A percentile compares a stretch with the other conserved stretches of the same genome.
phyloP scores from a whole-genome alignment of 1,140 invertebrate species.

The Aleiodes sp. region DNA sequence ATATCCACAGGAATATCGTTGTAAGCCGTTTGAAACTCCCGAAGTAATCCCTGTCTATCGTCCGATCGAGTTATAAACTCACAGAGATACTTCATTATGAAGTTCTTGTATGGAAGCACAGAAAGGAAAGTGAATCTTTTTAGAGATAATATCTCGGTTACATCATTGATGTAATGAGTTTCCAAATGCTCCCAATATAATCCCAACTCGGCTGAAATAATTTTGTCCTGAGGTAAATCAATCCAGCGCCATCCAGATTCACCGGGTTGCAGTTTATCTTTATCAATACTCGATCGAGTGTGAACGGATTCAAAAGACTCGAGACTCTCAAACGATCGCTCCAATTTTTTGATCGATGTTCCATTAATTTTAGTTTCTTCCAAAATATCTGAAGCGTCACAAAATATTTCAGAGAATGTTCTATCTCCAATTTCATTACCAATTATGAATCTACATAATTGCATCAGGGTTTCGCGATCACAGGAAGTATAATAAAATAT shows the following conservation, averaged over 20 bases:
- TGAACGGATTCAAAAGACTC: not conserved
- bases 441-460: slow-evolving; percentile 30
- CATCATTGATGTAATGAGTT: slow-evolving; percentile 64
- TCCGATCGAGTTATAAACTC: slow-evolving; percentile 67
- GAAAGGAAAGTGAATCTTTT: slow-evolving; percentile 65
- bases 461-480: slow-evolving; percentile 60
- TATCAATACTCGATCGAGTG: not conserved
- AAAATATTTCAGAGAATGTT: too few species aligned
- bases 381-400: too few species aligned
- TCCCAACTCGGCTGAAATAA: slow-evolving; percentile 59
- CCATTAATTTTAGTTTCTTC: too few species aligned
- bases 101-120: slow-evolving; percentile 66
- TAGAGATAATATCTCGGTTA: slow-evolving; percentile 67
- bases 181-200: slow-evolving; percentile 69
- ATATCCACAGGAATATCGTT: slow-evolving; percentile 69
- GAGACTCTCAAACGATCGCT: not conserved
- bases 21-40: slow-evolving; percentile 67
- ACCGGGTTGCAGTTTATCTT: slow-evolving; percentile 52
- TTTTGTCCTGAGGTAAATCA: slow-evolving; percentile 57
- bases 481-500: slow-evolving; percentile 68
- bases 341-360: not conserved
- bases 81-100: slow-evolving; percentile 64
- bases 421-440: not conserved
- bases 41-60: slow-evolving; percentile 66
- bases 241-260: slow-evolving; percentile 67